Conservation (phyloP, 1,140 invertebrate species). For the Melipona quadrifasciata region DNA sequence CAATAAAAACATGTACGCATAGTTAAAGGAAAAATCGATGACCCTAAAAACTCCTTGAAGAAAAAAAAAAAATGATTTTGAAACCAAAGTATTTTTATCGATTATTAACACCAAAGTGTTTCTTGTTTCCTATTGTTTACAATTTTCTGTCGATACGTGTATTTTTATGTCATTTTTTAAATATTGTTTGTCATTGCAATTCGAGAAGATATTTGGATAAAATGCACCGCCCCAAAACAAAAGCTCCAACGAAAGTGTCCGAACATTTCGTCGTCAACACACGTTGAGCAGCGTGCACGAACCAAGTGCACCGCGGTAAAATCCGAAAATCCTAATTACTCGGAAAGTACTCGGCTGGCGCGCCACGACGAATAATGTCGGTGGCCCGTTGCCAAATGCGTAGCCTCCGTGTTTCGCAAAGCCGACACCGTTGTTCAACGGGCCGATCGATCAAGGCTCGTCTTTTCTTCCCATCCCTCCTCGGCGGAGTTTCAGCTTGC, state of each 20-base stretch:
- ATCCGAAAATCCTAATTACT: conserved; percentile 39
- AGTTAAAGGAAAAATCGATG: no score
- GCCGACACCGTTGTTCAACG: no score
- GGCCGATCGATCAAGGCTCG: background rate
- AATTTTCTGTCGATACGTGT: no score
- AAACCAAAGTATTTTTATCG: no score
- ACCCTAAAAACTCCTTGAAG: no score
- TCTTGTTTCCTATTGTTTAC: no score
- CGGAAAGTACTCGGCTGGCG: background rate
- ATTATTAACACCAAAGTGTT: no score
- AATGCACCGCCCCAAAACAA: background rate
- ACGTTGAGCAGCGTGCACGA: background rate
- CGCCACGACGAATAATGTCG: background rate
- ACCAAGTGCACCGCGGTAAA: background rate
- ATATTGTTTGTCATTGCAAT: no score
- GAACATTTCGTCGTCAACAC: background rate
- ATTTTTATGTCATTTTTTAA: no score
- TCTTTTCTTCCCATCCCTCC: background rate
- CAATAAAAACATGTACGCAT: no score
- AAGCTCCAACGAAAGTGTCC: background rate
- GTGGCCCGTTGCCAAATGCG: conserved; percentile 37
- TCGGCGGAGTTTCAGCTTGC: no score
- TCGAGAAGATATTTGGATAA: background rate
- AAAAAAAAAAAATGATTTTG: no score
- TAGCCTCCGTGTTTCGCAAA: background rate